Evolutionary conservation across 2,797 vertebrate genomes (phyloP).

Genomic region (Cheirogaleus major): DNA sequence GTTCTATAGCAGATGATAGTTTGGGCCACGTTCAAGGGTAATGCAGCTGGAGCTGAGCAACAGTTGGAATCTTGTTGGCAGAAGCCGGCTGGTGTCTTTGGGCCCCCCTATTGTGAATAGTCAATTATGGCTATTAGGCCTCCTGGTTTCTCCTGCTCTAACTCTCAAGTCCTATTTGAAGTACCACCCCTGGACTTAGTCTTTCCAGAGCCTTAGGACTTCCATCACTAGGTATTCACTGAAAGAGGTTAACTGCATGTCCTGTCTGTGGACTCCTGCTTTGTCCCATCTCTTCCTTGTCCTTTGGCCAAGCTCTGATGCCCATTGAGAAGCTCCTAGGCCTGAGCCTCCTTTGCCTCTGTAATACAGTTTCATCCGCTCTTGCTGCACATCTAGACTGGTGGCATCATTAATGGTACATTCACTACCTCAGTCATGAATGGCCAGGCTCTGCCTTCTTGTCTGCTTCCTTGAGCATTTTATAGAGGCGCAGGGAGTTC

Average conservation of each 20-base stretch:
- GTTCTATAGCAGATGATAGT: neutral
- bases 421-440: neutral
- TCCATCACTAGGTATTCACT: neutral
- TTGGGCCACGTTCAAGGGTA: neutral
- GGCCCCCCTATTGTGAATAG: neutral
- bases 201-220: neutral
- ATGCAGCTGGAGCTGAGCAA: neutral
- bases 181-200: neutral
- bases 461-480: neutral
- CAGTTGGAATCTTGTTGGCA: neutral
- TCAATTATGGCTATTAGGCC: neutral
- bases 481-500: neutral
- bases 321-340: neutral
- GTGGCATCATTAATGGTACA: neutral
- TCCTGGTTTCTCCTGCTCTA: neutral
- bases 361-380: neutral
- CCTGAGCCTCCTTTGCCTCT: neutral
- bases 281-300: neutral
- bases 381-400: neutral
- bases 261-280: neutral
- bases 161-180: neutral
- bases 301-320: neutral
- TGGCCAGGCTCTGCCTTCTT: neutral
- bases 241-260: neutral
- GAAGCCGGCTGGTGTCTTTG: neutral